Conservation (phyloP, 2,888 invertebrate species). For the Smittia aterrima region DNA sequence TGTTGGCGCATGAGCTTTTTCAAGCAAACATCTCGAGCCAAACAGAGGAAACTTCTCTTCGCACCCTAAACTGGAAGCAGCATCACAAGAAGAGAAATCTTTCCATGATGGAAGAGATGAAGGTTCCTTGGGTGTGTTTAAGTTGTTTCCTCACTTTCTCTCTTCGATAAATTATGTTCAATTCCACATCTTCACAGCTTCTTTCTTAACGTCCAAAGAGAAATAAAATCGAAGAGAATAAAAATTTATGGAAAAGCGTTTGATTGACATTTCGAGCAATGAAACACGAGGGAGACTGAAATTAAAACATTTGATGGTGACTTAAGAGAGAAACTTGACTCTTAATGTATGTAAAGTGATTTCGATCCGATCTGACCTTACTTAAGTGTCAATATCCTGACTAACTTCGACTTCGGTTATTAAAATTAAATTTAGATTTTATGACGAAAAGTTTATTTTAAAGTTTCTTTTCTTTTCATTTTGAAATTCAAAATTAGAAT, state of each 20-base stretch:
- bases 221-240: constrained; percentile 25
- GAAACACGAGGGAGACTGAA: too few species aligned
- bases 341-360: too few species aligned
- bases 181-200: neutral
- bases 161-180: neutral
- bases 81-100: neutral
- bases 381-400: too few species aligned
- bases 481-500: neutral
- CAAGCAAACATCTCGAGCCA: neutral
- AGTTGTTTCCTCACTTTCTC: neutral
- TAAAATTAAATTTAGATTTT: too few species aligned
- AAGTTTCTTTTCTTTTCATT: neutral
- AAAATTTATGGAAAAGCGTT: constrained; percentile 36
- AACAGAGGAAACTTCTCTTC: constrained; percentile 1
- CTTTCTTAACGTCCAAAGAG: neutral
- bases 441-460: neutral
- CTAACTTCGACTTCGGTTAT: too few species aligned
- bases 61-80: constrained; percentile 22
- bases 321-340: too few species aligned
- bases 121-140: constrained; percentile 33
- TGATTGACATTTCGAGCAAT: constrained; percentile 10
- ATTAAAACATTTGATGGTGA: too few species aligned
- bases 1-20: constrained; percentile 36
- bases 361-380: too few species aligned
- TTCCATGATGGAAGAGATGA: neutral